A percentile compares a stretch with the other conserved stretches of the same genome.
Evolutionary conservation across 2,797 vertebrate genomes (phyloP).

Genomic region (Triplophysa bombifrons): DNA sequence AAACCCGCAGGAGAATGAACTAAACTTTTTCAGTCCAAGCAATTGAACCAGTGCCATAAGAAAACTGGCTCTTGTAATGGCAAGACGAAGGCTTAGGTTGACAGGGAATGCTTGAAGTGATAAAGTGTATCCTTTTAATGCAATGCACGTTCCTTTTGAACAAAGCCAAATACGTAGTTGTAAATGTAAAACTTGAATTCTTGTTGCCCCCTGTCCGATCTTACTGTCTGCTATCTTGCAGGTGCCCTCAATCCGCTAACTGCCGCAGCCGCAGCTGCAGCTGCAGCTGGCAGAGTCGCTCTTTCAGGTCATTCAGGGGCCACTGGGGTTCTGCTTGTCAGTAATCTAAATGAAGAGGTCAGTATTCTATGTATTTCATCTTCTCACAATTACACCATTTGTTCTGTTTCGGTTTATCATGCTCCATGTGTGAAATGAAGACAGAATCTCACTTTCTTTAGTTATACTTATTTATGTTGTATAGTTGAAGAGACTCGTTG

Average conservation of each 20-base stretch:
- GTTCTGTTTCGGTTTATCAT: constrained; percentile 18
- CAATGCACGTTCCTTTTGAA: neutral
- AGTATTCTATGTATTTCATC: constrained; percentile 62
- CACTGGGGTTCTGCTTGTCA: constrained; percentile 94
- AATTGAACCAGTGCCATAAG: no score
- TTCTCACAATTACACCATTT: neutral
- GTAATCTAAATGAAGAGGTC: constrained; percentile 99
- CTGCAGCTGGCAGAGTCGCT: constrained; percentile 92
- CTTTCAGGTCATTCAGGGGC: constrained; percentile 88
- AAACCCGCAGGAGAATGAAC: no score
- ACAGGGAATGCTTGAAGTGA: no score
- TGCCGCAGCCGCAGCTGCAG: constrained; percentile 92
- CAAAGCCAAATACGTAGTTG: neutral
- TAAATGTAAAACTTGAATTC: neutral
- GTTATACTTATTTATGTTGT: neutral
- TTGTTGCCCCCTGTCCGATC: neutral
- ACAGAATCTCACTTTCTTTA: neutral
- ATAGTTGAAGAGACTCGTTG: neutral
- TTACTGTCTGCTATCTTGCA: constrained; percentile 67
- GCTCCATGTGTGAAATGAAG: neutral
- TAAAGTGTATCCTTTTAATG: neutral
- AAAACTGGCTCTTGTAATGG: no score
- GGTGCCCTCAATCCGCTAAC: constrained; percentile 94
- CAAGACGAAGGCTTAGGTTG: no score
- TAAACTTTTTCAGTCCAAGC: no score